Conservation (phyloP, 2,113 vertebrate species). For the Prunella fulvescens region DNA sequence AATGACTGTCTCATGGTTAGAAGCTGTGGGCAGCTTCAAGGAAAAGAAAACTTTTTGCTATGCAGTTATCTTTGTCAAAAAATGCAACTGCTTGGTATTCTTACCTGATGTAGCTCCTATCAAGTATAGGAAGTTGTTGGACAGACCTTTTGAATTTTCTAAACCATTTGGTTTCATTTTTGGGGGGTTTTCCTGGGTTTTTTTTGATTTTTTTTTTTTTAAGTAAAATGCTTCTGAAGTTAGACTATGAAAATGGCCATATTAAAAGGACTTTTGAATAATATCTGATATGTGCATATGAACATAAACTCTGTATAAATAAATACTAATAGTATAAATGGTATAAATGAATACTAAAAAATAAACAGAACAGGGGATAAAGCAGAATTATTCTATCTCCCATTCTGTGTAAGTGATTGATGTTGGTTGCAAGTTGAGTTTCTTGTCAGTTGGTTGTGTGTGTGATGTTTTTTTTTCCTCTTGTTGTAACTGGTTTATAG, state of each 20-base stretch:
- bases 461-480: not conserved
- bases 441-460: rapidly evolving
- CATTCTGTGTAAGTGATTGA: not conserved
- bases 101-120: not conserved
- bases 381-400: not conserved
- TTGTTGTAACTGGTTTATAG: not conserved
- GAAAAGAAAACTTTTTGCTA: not conserved
- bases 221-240: not conserved
- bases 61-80: not conserved
- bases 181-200: rapidly evolving
- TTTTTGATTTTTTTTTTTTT: not conserved
- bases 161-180: not conserved
- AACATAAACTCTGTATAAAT: not conserved
- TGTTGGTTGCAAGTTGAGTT: not conserved
- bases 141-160: not conserved
- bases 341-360: not conserved
- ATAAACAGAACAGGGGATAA: not conserved
- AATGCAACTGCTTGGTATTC: not conserved
- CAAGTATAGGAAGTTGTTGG: not conserved
- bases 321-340: too few relatives aligned
- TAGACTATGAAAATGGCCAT: rapidly evolving
- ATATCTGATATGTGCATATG: not conserved
- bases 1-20: not conserved
- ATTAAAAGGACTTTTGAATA: not conserved
- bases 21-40: not conserved